A percentile compares a stretch with the other conserved stretches of the same genome.
phyloP scores from a whole-genome alignment of 2,888 invertebrate species.

The Eudemis profundana region DNA sequence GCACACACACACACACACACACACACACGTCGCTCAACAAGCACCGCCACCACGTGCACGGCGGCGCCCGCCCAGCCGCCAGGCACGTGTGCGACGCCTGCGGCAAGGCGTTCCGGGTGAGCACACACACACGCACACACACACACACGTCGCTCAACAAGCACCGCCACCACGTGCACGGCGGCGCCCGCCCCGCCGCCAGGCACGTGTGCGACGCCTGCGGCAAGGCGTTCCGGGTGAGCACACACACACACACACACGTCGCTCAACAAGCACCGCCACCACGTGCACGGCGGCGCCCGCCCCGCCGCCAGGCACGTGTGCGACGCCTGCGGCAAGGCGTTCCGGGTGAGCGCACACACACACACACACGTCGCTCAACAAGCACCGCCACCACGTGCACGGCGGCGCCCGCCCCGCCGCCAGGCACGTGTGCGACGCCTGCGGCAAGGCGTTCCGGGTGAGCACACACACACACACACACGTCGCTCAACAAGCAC shows the following conservation, averaged over 20 bases:
- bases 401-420: slow-evolving; percentile 47
- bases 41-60: neutral
- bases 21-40: slow-evolving; percentile 5
- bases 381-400: slow-evolving; percentile 21
- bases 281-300: neutral
- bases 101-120: slow-evolving; percentile 7
- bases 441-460: neutral
- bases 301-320: neutral
- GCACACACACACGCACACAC: neutral
- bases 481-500: neutral
- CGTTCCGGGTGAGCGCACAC: slow-evolving; percentile 2
- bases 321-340: slow-evolving; percentile 7
- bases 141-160: neutral
- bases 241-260: slow-evolving; percentile 6
- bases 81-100: slow-evolving; percentile 19
- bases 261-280: slow-evolving; percentile 2
- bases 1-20: slow-evolving; percentile 5
- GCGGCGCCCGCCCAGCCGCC: neutral
- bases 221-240: slow-evolving; percentile 7
- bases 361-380: slow-evolving; percentile 3
- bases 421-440: slow-evolving; percentile 56
- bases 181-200: neutral
- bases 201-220: slow-evolving; percentile 5
- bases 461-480: neutral
- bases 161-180: neutral